Conservation (phyloP, 2,113 vertebrate genomes). For the Rissa tridactyla region DNA sequence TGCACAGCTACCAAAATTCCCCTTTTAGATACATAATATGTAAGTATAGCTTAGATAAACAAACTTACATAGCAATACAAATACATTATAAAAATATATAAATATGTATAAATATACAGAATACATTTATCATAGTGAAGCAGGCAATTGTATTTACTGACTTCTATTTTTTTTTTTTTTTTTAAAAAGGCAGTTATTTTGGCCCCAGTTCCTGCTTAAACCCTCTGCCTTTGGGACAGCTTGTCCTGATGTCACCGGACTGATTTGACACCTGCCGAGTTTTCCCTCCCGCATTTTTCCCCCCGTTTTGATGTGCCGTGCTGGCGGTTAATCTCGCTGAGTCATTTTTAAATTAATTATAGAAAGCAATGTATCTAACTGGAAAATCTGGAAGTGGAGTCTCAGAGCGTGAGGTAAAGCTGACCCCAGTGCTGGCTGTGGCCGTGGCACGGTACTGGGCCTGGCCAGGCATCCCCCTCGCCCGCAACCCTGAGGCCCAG, state of each 20-base stretch:
- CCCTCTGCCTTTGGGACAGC: background rate
- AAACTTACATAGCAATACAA: background rate
- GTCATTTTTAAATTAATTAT: background rate
- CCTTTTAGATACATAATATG: background rate
- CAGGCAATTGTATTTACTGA: background rate
- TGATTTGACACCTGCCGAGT: background rate
- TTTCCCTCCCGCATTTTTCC: background rate
- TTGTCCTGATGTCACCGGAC: background rate
- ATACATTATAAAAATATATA: background rate
- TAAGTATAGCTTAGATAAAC: background rate
- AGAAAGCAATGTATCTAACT: background rate
- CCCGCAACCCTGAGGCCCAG: background rate
- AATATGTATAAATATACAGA: background rate
- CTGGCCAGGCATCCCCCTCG: rapidly evolving
- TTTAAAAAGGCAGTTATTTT: background rate
- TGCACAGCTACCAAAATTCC: background rate
- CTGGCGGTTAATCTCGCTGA: background rate
- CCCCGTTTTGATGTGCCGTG: background rate
- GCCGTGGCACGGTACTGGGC: background rate
- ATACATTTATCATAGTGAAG: background rate
- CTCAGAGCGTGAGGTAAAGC: background rate
- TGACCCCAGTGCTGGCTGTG: background rate
- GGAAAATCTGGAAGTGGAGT: background rate
- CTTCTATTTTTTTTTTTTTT: background rate
- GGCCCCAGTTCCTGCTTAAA: background rate